phyloP scores from a whole-genome alignment of 2,797 vertebrate species.

The Dermochelys coriacea region DNA sequence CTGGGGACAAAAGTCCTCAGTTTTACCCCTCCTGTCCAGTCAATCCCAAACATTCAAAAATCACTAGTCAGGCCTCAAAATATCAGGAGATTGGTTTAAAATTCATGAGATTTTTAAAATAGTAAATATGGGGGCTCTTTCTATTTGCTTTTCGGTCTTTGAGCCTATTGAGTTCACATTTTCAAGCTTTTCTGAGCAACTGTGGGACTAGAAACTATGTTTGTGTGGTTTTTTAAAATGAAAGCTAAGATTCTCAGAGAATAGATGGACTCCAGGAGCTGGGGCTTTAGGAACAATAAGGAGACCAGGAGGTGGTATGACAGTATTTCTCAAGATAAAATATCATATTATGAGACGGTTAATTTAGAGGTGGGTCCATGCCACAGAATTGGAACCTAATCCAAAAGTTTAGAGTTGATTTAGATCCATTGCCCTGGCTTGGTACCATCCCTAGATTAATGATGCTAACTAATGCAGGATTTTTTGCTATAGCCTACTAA shows the following conservation, averaged over 20 bases:
- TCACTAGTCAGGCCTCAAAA: neutral
- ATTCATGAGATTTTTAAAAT: neutral
- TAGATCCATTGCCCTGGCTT: neutral
- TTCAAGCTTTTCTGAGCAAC: neutral
- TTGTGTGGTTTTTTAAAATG: neutral
- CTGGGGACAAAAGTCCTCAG: neutral
- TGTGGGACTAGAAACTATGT: accelerated
- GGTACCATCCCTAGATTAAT: neutral
- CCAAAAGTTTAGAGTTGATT: neutral
- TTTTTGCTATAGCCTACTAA: neutral
- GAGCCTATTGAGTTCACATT: neutral
- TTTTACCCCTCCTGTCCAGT: neutral
- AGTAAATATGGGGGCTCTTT: neutral
- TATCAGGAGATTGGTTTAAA: accelerated
- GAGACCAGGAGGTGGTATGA: neutral
- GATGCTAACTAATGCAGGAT: neutral
- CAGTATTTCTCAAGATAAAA: neutral
- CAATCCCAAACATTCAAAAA: neutral
- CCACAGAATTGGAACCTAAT: neutral
- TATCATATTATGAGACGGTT: neutral
- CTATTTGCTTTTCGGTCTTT: neutral
- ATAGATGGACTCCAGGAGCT: neutral
- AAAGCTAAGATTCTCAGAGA: neutral
- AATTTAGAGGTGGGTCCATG: neutral
- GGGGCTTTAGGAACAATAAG: neutral